Evolutionary conservation across 2,113 vertebrate species (phyloP).

Genomic region (Leucopsar rothschildi): DNA sequence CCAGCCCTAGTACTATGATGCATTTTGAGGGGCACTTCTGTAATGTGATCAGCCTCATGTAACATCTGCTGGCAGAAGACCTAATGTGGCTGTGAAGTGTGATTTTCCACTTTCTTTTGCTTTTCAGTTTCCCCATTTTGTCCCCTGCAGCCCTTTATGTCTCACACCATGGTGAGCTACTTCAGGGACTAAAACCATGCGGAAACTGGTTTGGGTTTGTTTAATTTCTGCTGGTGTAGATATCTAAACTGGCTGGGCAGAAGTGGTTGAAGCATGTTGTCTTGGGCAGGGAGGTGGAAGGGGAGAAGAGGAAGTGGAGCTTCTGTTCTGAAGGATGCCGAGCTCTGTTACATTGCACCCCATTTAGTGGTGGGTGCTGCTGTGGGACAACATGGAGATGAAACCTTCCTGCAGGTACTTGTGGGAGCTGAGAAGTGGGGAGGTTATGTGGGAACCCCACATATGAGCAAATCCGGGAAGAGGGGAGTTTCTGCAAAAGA

Average conservation of each 20-base stretch:
- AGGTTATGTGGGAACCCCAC: not conserved
- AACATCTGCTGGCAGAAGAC: not conserved
- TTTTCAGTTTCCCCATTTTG: not conserved
- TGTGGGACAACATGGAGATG: not conserved
- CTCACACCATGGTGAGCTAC: not conserved
- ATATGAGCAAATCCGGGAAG: fast-evolving
- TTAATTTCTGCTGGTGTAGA: not conserved
- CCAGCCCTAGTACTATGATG: not conserved
- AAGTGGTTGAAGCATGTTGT: not conserved
- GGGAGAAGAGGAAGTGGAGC: not conserved
- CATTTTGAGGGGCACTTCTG: not conserved
- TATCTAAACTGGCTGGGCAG: not conserved
- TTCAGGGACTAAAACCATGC: not conserved
- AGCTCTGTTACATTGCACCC: not conserved
- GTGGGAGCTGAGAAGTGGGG: not conserved
- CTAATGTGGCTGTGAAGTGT: not conserved
- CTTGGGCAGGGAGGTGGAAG: not conserved
- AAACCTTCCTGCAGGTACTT: not conserved
- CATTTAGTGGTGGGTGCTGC: not conserved
- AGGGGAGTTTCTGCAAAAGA: not conserved
- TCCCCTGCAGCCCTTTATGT: not conserved
- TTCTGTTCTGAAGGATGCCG: not conserved
- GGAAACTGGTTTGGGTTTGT: not conserved
- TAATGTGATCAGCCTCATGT: not conserved
- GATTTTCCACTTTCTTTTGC: not conserved